Evolutionary conservation across 1,140 invertebrate genomes (phyloP).

Genomic region (Drosophila simulans): DNA sequence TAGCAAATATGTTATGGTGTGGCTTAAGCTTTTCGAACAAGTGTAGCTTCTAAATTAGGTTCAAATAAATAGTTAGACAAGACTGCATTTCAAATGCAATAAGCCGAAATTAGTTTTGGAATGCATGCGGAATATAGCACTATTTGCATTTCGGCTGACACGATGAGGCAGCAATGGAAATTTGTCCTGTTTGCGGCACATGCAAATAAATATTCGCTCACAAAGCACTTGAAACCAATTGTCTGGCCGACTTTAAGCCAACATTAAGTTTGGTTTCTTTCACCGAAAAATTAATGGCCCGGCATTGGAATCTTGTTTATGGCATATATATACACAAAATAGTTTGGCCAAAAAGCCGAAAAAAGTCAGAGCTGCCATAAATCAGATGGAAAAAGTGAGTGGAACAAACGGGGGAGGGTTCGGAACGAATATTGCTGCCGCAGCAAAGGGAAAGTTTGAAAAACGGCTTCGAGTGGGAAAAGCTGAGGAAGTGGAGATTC

Average conservation of each 20-base stretch:
- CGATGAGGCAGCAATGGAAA: not conserved
- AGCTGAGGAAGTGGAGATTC: conserved; percentile 6
- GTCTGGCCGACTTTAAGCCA: not conserved
- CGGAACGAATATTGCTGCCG: conserved; percentile 14
- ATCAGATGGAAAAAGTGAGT: conserved; percentile 27
- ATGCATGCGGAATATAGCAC: too few species aligned
- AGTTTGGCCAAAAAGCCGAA: conserved; percentile 30
- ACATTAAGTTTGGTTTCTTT: conserved; percentile 4
- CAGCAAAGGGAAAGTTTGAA: conserved; percentile 30
- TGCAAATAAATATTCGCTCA: not conserved
- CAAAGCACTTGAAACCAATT: not conserved
- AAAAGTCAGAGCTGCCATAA: conserved; percentile 40
- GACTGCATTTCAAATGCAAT: not conserved
- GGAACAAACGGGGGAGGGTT: conserved; percentile 8
- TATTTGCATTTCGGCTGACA: too few species aligned
- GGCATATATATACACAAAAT: conserved; percentile 26
- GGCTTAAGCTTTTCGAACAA: too few species aligned
- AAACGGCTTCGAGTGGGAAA: conserved; percentile 42
- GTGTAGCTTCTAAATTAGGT: not conserved
- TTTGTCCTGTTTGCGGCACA: not conserved
- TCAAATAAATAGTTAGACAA: not conserved
- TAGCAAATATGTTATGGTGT: too few species aligned
- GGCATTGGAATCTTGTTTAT: conserved; percentile 31
- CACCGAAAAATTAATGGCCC: conserved; percentile 21
- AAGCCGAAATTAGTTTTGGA: not conserved